Evolutionary conservation across 2,888 invertebrate species (phyloP).

Genomic region (Dasypolia templi): DNA sequence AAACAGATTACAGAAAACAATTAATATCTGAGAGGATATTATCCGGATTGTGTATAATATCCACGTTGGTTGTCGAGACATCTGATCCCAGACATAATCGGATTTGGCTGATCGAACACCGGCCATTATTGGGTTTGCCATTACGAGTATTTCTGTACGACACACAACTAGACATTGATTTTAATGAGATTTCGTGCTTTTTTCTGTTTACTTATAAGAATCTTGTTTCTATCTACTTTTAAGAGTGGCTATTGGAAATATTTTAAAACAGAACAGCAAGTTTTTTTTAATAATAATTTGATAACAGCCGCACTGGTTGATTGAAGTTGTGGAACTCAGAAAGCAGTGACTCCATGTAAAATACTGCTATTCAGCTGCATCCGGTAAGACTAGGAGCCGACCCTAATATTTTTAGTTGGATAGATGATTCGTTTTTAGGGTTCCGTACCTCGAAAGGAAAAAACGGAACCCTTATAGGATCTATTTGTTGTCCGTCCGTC

Average conservation of each 20-base stretch:
- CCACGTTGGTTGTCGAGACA: slow-evolving; percentile 79
- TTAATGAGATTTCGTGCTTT: slow-evolving; percentile 80
- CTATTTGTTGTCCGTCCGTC: too few species aligned
- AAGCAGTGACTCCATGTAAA: not conserved
- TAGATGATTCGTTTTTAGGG: too few species aligned
- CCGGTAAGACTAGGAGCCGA: too few species aligned
- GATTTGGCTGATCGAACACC: slow-evolving; percentile 88
- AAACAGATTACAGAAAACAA: slow-evolving; percentile 77
- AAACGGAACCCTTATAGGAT: too few species aligned
- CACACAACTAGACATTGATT: slow-evolving; percentile 86
- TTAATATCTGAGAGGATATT: slow-evolving; percentile 82
- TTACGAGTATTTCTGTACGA: slow-evolving; percentile 83
- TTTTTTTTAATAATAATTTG: not conserved
- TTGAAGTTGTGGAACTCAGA: not conserved
- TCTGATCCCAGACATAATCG: slow-evolving; percentile 88
- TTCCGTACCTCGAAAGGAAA: too few species aligned
- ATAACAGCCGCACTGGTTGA: not conserved
- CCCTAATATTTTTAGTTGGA: not conserved
- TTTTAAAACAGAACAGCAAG: not conserved
- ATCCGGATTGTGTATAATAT: slow-evolving; percentile 85
- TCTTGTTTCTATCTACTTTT: not conserved
- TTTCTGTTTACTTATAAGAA: slow-evolving; percentile 31
- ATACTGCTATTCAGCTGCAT: not conserved
- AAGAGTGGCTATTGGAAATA: not conserved
- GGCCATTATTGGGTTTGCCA: slow-evolving; percentile 85